phyloP scores from a whole-genome alignment of 2,888 invertebrate genomes.

The Smittia aterrima region DNA sequence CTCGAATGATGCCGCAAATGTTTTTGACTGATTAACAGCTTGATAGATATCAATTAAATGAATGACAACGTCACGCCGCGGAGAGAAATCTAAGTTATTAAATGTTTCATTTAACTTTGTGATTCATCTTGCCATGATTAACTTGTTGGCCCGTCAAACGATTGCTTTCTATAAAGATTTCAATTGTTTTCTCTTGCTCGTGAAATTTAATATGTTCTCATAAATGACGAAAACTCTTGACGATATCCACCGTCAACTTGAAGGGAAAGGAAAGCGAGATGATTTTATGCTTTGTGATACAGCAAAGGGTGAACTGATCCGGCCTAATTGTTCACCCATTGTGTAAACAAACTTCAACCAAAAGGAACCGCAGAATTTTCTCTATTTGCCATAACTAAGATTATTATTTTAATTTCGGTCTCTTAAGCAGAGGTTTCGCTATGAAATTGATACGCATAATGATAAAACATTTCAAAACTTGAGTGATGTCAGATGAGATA shows the following conservation, averaged over 20 bases:
- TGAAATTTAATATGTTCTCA: neutral
- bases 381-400: neutral
- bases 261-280: neutral
- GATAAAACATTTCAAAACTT: constrained; percentile 1
- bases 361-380: neutral
- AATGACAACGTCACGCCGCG: neutral
- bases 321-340: neutral
- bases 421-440: neutral
- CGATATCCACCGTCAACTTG: neutral
- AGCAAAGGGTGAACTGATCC: constrained; percentile 1
- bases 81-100: neutral
- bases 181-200: neutral
- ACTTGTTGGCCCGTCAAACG: neutral
- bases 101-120: constrained; percentile 11
- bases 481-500: too few species aligned
- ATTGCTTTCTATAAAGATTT: neutral
- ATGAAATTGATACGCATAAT: neutral
- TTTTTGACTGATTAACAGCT: constrained; percentile 23
- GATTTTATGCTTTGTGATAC: neutral
- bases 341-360: neutral
- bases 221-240: neutral
- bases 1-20: constrained; percentile 6
- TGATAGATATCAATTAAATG: constrained; percentile 17
- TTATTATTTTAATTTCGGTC: neutral
- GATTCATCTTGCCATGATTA: neutral